These are phyloP conservation scores for Pitta sordida DNA, from an alignment of 2,113 vertebrate genomes.

Conservation along the genomic window DNA sequence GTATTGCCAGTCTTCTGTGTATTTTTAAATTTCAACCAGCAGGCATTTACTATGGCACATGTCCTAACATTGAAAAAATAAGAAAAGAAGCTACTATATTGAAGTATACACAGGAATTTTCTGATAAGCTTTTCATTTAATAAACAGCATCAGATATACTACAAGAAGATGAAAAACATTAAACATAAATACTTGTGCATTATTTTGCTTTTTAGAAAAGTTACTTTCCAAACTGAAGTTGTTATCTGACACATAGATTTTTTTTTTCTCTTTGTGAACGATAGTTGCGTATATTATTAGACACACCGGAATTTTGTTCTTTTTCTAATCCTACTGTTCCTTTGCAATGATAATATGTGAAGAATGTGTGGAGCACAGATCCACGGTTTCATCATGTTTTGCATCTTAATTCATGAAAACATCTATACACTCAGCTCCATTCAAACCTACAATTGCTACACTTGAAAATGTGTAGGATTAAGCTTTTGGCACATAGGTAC, in stretches of 20 bases:
- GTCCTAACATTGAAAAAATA: neutral
- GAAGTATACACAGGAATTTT: neutral
- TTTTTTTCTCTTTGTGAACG: neutral
- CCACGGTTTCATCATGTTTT: neutral
- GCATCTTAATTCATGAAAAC: neutral
- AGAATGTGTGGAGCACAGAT: neutral
- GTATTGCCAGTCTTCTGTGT: neutral
- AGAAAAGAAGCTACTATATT: neutral
- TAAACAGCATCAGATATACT: neutral
- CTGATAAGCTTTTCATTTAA: neutral
- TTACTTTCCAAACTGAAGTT: neutral
- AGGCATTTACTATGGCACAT: neutral
- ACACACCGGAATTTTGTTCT: fast-evolving
- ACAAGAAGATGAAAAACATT: neutral
- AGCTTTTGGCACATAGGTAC: neutral
- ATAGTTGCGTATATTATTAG: neutral
- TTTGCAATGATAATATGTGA: neutral
- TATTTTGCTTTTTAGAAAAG: neutral
- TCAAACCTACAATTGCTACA: neutral
- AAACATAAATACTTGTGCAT: neutral
- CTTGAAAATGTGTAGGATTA: neutral
- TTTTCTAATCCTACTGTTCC: neutral
- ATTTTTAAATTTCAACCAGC: neutral
- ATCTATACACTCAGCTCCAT: fast-evolving
- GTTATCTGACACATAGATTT: neutral